Evolutionary conservation across 37 sponge, comb jelly and placozoan genomes (phyloP), one percentile per base, ranked within the genome.

Genomic region (Beroe ovata): DNA sequence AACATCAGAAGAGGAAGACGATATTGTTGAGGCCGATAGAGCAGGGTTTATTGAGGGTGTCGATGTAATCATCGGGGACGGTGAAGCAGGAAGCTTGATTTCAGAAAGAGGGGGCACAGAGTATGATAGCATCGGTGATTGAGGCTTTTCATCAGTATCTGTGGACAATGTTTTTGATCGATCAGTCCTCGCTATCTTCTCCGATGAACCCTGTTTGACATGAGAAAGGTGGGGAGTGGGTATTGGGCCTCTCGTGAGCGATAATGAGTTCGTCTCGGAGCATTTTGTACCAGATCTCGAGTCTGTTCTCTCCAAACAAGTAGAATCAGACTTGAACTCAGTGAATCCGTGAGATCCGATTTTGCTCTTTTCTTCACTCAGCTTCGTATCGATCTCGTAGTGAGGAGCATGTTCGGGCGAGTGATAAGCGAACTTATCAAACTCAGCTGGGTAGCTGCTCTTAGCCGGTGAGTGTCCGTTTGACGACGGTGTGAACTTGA

Each of bases 401-500:
- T 47, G 54, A 47, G 69, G 2, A 32, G 69, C 25, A 33, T 77
- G 84, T 77, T 77, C 84, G 4, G 84, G 84, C 0, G 84, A 77
- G 84, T 77, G 84, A 23, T 42, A 77, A 77, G 84, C 84, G 47
- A 77, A 77, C 42, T 66, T 66, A 30, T 66, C 69, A 16, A 39
- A 77, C 42, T 77, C 84, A 35, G 38, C 38, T 29, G 71, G 36
- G 20, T 69, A 29, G 8, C 4, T 36, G 38, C 20, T 36, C 4
- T 29, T 19, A 6, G 30, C 4, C 23, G 84, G 54, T 0, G 84
- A 42, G 84, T 77, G 84, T 1, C 84, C 84, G 84, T 77, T 77
- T 29, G 71, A 69, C 37, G 20, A 16, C 8, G 54, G 1, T 1
- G 54, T 39, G 38, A 77, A 77, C 47, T 77, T 42, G 42, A 42